phyloP scores from a whole-genome alignment of 1,140 invertebrate species.

The Bombus huntii region DNA sequence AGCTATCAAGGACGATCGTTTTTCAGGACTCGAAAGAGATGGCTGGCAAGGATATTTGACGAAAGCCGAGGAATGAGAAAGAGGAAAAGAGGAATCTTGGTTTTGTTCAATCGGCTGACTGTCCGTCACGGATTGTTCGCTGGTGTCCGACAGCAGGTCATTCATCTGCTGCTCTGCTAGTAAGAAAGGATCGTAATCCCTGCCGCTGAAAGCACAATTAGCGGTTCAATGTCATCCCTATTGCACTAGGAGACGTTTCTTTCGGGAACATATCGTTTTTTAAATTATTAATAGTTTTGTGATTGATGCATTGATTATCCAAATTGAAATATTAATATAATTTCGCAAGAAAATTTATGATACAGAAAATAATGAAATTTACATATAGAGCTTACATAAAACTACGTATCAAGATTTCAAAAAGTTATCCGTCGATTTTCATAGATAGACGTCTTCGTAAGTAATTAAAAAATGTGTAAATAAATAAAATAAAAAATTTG shows the following conservation, averaged over 20 bases:
- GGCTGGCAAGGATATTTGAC: slow-evolving; percentile 71
- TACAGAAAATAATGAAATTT: too few species aligned
- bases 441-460: too few species aligned
- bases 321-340: too few species aligned
- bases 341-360: too few species aligned
- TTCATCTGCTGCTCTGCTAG: slow-evolving; percentile 88
- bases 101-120: slow-evolving; percentile 49
- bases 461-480: too few species aligned
- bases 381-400: too few species aligned
- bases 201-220: slow-evolving; percentile 75
- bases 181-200: slow-evolving; percentile 86
- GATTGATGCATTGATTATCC: too few species aligned
- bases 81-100: slow-evolving; percentile 63
- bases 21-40: slow-evolving; percentile 22
- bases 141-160: slow-evolving; percentile 84
- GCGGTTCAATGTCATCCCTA: neutral
- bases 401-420: too few species aligned
- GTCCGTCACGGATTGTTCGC: slow-evolving; percentile 72
- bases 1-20: slow-evolving; percentile 78
- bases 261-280: neutral
- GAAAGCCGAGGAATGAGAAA: slow-evolving; percentile 81
- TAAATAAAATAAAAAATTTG: too few species aligned
- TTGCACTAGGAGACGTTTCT: neutral
- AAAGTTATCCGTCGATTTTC: too few species aligned
- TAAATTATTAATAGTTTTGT: neutral